Base-by-base conservation (phyloP, 2,888 invertebrate species). In the Sialis fuliginosa region DNA sequence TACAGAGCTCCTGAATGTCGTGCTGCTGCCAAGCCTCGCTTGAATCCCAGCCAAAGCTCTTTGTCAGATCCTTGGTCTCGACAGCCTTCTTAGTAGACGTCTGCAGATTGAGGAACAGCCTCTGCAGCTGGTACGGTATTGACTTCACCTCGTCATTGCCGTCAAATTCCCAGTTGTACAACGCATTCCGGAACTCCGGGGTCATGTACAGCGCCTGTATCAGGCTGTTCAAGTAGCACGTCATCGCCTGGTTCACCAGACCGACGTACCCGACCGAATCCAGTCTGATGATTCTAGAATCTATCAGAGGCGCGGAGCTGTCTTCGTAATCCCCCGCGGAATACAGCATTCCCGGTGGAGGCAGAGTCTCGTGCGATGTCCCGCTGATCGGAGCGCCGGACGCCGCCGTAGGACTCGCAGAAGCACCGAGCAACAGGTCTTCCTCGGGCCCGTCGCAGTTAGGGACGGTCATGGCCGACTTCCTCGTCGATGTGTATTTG, bases 21-120 rank as follows among this genome's bases (percentile, higher is more conserved):
- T 91, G 91, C 58, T 91, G 91, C 56, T 90, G 87, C 85, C 89
- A 90, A 0, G 87, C 87, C 63, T 89, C 86, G 49, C 81, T 80
- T 39, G 83, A 81, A 58, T 86, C 84, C 91, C 91, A 92, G 31
- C 89, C 90, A 63, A 91, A 92, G 60, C 88, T 88, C 52, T 75
- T 76, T 0, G 90, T 91, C 48, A 91, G 65, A 55, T 88, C 84
- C 9, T 85, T 89, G 4, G 91, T 92, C 63, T 89, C 88, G 8
- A 89, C 79, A 1, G 89, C 82, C 30, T 75, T 68, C 57, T 81
- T 81, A 33, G 74, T 70, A 32, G 88, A 86, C 1, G 87, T 89
- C 78, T 87, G 89, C 49, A 91, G 68, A 61, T 83, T 81, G 1
- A 91, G 69, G 62, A 91, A 91, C 42, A 91, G 64, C 58, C 81